These are phyloP conservation scores for Onychomys arenicola DNA, from an alignment of 2,797 vertebrate species.

Conservation along the genomic window DNA sequence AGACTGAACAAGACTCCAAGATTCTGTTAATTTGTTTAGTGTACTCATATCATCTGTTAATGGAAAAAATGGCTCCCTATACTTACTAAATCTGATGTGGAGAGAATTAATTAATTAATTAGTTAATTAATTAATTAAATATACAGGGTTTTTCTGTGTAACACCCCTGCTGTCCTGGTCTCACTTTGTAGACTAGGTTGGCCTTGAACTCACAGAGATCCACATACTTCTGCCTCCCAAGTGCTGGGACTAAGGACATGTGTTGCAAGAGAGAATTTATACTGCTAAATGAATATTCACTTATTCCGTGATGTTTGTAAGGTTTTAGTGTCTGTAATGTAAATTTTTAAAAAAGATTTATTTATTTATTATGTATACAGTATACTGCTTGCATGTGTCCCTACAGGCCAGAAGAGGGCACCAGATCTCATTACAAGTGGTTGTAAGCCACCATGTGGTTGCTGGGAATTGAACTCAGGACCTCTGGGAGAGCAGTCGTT, in stretches of 20 bases:
- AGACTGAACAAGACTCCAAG: background rate
- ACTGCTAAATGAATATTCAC: background rate
- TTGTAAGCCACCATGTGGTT: too few species aligned
- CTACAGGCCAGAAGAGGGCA: too few species aligned
- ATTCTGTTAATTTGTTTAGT: slow-evolving; percentile 3
- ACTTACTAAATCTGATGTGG: background rate
- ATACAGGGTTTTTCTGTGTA: background rate
- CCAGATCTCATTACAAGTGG: too few species aligned
- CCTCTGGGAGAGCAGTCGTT: too few species aligned
- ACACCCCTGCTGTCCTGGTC: too few species aligned
- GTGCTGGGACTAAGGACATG: background rate
- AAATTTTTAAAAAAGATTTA: too few species aligned
- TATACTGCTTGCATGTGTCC: too few species aligned
- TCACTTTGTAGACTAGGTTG: background rate
- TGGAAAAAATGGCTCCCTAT: background rate
- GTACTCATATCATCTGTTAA: background rate
- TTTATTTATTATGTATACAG: too few species aligned
- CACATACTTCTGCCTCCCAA: background rate
- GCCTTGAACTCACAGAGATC: background rate
- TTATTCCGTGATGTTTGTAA: background rate
- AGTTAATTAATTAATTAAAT: background rate
- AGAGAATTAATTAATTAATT: background rate
- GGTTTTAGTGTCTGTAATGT: background rate
- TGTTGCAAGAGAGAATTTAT: background rate
- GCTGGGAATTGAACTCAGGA: too few species aligned